Evolutionary conservation across 2,113 vertebrate genomes (phyloP).

Genomic region (Cottus gobio): DNA sequence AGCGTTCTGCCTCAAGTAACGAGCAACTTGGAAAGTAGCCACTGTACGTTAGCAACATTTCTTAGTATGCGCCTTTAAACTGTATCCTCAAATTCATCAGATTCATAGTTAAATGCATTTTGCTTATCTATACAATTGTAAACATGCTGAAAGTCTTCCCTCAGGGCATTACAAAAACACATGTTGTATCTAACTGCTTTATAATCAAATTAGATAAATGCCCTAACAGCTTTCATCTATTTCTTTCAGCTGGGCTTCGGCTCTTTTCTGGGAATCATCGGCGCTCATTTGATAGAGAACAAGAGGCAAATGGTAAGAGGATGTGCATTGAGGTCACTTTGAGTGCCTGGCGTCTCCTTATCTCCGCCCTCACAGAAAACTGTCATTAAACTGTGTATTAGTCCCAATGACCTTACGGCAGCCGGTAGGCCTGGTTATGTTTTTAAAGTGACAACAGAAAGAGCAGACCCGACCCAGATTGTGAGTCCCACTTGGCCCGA

Average conservation of each 20-base stretch:
- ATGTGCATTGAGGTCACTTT: slow-evolving; percentile 62
- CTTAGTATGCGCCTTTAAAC: neutral
- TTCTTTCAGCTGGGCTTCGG: slow-evolving; percentile 95
- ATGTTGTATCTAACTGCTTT: slow-evolving; percentile 4
- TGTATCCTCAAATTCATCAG: neutral
- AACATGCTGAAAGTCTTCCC: neutral
- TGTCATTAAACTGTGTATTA: slow-evolving; percentile 25
- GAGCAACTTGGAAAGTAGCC: neutral
- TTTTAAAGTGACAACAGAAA: slow-evolving; percentile 22
- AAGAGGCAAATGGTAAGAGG: slow-evolving; percentile 98
- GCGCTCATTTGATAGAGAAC: slow-evolving; percentile 97
- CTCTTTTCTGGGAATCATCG: slow-evolving; percentile 98
- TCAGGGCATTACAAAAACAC: neutral
- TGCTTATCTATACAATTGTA: neutral
- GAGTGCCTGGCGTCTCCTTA: slow-evolving; percentile 3
- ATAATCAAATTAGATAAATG: slow-evolving; percentile 25
- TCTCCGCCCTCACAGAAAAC: slow-evolving; percentile 19
- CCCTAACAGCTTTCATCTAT: slow-evolving; percentile 52
- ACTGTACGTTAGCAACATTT: neutral
- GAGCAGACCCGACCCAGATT: slow-evolving; percentile 9
- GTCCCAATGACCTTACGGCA: slow-evolving; percentile 18
- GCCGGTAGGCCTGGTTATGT: slow-evolving; percentile 24
- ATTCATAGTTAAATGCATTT: neutral
- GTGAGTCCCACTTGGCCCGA: neutral
- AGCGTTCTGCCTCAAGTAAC: slow-evolving; percentile 11